Conservation (phyloP, 1,140 invertebrate species). For the Ridgeia piscesae region DNA sequence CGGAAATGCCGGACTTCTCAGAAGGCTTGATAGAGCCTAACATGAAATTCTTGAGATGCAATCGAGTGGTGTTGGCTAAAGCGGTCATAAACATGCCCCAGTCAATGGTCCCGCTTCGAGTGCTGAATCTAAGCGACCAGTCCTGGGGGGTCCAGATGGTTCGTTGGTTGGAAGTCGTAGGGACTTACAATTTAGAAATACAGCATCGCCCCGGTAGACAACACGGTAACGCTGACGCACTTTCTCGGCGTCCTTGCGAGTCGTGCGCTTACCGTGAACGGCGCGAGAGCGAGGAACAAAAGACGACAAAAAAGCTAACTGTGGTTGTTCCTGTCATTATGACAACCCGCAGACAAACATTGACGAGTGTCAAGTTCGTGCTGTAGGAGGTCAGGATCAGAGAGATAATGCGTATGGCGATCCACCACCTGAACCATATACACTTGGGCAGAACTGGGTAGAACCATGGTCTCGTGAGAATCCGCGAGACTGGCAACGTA, state of each 20-base stretch:
- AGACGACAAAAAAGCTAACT: neutral
- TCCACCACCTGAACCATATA: neutral
- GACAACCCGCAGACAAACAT: neutral
- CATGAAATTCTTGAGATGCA: no score
- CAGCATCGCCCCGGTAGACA: slow-evolving; percentile 28
- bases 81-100: neutral
- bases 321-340: neutral
- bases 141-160: slow-evolving; percentile 35
- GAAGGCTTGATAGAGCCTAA: no score
- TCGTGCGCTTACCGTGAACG: neutral
- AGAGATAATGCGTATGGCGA: neutral
- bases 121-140: neutral
- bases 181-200: slow-evolving; percentile 28
- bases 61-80: no score
- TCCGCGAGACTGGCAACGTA: neutral
- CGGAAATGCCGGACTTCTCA: no score
- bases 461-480: neutral
- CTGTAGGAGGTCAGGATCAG: neutral
- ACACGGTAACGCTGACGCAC: slow-evolving; percentile 33
- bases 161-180: slow-evolving; percentile 34
- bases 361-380: neutral
- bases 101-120: neutral
- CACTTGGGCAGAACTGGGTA: neutral
- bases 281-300: neutral
- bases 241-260: slow-evolving; percentile 28